Evolutionary conservation across 1,140 invertebrate species (phyloP).

Genomic region (Drosophila kohkoa): DNA sequence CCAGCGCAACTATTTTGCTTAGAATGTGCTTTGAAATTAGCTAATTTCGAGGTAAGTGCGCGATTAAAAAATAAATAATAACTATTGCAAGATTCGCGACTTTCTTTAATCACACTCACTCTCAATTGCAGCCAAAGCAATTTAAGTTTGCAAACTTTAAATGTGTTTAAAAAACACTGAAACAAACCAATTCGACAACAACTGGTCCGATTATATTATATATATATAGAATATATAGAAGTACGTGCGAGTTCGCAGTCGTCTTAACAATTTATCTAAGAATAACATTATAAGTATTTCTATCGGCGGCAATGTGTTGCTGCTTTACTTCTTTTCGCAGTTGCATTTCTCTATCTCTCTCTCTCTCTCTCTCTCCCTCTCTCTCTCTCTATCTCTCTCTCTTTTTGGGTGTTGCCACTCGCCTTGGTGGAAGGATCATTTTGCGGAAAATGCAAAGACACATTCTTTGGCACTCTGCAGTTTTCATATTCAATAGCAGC

Average conservation of each 20-base stretch:
- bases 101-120: too few species aligned
- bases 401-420: background rate
- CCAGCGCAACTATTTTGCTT: background rate
- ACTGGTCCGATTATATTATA: too few species aligned
- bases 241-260: too few species aligned
- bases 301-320: background rate
- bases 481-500: slow-evolving; percentile 61
- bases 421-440: slow-evolving; percentile 11
- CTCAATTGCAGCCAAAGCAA: too few species aligned
- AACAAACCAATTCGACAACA: too few species aligned
- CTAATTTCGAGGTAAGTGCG: background rate
- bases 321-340: background rate
- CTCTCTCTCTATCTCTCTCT: too few species aligned
- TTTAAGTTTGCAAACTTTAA: too few species aligned
- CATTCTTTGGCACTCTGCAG: slow-evolving; percentile 28
- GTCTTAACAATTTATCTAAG: slow-evolving; percentile 19
- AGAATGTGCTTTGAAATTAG: background rate
- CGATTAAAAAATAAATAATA: too few species aligned
- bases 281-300: background rate
- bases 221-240: too few species aligned
- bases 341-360: background rate
- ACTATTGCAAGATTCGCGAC: too few species aligned
- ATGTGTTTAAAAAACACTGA: too few species aligned
- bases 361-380: background rate
- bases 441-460: slow-evolving; percentile 26